Evolutionary conservation across 2,797 vertebrate species (phyloP).

Genomic region (Mastacembelus armatus): DNA sequence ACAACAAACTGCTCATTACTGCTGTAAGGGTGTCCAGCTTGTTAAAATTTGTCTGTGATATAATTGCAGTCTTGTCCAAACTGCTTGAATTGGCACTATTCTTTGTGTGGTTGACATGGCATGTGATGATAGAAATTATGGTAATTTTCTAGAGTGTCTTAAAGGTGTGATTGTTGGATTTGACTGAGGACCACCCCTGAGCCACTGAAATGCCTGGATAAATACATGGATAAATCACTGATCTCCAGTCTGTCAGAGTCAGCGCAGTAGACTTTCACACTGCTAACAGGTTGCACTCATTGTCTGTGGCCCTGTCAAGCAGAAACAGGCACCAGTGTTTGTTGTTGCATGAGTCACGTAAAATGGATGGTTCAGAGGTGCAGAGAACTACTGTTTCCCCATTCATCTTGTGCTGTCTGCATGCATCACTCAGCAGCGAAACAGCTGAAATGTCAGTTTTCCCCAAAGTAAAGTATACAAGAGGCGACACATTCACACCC

Average conservation of each 20-base stretch:
- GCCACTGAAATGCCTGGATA: conserved; percentile 70
- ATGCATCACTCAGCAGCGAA: conserved; percentile 76
- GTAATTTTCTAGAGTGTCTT: conserved; percentile 74
- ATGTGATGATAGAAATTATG: conserved; percentile 74
- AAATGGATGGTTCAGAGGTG: conserved; percentile 78
- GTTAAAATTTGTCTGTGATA: conserved; percentile 77
- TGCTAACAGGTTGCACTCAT: conserved; percentile 59
- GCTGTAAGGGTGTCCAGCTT: conserved; percentile 61
- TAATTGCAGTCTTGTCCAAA: conserved; percentile 76
- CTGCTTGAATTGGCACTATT: conserved; percentile 74
- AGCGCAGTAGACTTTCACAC: conserved; percentile 72
- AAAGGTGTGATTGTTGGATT: conserved; percentile 82
- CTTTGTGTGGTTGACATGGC: conserved; percentile 70
- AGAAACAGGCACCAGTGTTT: conserved; percentile 72
- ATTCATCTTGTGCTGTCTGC: conserved; percentile 68
- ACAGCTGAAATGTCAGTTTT: conserved; percentile 81
- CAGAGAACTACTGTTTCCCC: conserved; percentile 72
- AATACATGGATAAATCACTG: conserved; percentile 76
- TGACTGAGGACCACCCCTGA: conserved; percentile 80
- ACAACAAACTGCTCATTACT: conserved; percentile 71
- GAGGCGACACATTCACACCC: conserved; percentile 49
- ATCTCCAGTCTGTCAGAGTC: conserved; percentile 79
- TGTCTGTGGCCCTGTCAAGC: conserved; percentile 48
- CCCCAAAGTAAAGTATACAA: conserved; percentile 77
- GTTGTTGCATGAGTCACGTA: conserved; percentile 77